These are phyloP conservation scores for Passer montanus DNA, from an alignment of 2,113 vertebrate species.

Conservation along the genomic window DNA sequence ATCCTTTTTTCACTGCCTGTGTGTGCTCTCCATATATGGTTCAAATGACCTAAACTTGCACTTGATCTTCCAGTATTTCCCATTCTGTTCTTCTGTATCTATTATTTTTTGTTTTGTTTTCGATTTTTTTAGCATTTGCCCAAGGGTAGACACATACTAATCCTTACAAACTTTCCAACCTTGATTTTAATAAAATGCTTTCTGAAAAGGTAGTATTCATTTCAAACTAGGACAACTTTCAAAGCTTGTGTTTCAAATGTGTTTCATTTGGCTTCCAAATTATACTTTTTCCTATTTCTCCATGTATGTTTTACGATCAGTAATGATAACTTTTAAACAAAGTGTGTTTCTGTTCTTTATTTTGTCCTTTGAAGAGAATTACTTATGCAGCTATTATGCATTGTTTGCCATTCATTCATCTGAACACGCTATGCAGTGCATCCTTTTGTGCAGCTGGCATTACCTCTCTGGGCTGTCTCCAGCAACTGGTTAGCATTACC, in stretches of 20 bases:
- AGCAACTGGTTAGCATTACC: conserved; percentile 73
- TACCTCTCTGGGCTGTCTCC: conserved; percentile 70
- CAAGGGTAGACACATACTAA: background rate
- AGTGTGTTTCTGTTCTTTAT: background rate
- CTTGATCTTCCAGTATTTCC: background rate
- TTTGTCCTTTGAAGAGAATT: conserved; percentile 40
- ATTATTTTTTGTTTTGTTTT: background rate
- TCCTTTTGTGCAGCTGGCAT: conserved; percentile 69
- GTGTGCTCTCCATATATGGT: background rate
- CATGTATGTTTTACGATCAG: background rate
- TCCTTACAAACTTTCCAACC: background rate
- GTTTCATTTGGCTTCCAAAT: background rate
- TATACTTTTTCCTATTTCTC: background rate
- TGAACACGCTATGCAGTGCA: conserved; percentile 9
- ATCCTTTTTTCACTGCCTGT: background rate
- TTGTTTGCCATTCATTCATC: conserved; percentile 35
- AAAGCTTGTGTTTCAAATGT: background rate
- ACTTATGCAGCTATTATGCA: conserved; percentile 26
- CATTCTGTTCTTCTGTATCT: background rate
- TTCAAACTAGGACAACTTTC: background rate
- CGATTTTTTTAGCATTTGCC: background rate
- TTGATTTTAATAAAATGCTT: background rate
- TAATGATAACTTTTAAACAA: conserved; percentile 41
- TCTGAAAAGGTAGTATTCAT: background rate
- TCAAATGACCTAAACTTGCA: background rate